Conservation (phyloP, 2,888 invertebrate species). For the Philhelius pedissequus region DNA sequence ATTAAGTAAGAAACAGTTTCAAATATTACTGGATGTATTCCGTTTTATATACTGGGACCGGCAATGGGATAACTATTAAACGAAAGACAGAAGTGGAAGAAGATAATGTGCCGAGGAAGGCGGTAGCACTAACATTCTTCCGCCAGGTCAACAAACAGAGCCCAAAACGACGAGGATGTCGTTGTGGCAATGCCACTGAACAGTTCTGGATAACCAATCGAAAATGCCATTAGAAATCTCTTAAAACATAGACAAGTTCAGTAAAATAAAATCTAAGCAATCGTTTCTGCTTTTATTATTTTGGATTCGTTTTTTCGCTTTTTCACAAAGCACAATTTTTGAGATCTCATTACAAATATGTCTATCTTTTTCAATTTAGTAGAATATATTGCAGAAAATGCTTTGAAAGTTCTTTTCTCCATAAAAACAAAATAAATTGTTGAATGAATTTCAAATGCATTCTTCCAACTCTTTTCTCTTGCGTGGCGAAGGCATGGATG, state of each 20-base stretch:
- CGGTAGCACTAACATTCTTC: conserved; percentile 59
- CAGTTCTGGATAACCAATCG: no score
- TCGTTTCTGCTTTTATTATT: no score
- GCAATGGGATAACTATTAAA: conserved; percentile 91
- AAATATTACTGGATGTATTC: conserved; percentile 85
- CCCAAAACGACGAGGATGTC: conserved; percentile 86
- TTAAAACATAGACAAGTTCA: no score
- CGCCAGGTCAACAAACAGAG: conserved; percentile 63
- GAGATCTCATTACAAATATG: no score
- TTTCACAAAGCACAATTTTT: no score
- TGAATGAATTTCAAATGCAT: conserved; percentile 29
- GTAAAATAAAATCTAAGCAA: no score
- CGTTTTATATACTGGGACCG: conserved; percentile 88
- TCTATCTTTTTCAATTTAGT: no score
- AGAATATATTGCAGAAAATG: no score
- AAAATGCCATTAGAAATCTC: no score
- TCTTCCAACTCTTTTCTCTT: conserved; percentile 47
- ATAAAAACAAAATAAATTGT: no score
- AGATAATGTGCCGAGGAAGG: conserved; percentile 76
- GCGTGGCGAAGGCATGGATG: conserved; percentile 70
- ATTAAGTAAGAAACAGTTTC: conserved; percentile 78
- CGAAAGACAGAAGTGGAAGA: conserved; percentile 84
- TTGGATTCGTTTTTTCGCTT: no score
- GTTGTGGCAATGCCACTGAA: conserved; percentile 96
- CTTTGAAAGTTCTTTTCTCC: no score